Evolutionary conservation across 30 jellyfish, hydroid and myxozoan genomes (phyloP), one percentile per base, ranked within the genome.

Genomic region (Catostylus mosaicus): DNA sequence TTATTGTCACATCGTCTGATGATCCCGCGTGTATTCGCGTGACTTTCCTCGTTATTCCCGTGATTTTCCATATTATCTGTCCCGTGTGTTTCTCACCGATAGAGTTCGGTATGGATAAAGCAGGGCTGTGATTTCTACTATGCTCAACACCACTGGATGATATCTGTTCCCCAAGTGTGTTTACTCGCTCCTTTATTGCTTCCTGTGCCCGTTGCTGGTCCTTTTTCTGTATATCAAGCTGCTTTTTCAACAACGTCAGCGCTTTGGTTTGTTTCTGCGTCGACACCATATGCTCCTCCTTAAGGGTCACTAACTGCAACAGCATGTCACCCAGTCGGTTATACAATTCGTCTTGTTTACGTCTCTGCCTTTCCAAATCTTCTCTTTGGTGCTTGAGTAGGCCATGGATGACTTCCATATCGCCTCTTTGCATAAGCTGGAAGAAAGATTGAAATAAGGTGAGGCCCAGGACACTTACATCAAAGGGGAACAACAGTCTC

Each of bases 231-330:
- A 67, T 29, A 78, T 91, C 98, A 22, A 91, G 86, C 51, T 91
- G 98, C 72, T 73, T 84, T 67, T 91, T 91, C 72, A 91, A 54
- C 80, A 91, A 32, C 8, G 90, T 70, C 66, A 91, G 60, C 4
- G 98, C 98, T 61, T 91, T 91, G 2, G 98, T 79, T 78, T 91
- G 98, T 46, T 85, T 91, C 43, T 84, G 89, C 1, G 96, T 96
- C 30, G 90, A 96, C 3, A 84, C 23, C 60, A 77, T n/a, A 37
- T 91, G 98, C 63, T 91, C 98, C 81, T 91, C 98, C 50, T 84
- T 91, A 5, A 91, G 88, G 32, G 93, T 68, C 57, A 91, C 96
- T 31, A 91, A 79, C 75, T 91, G 89, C 71, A 84, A 78, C 27
- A 91, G 83, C 82, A 91, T 48, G 30, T 91, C 98, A 1, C 98